A percentile compares a stretch with the other conserved stretches of the same genome.
These are phyloP conservation scores for Tenodera sinensis DNA, from an alignment of 2,888 invertebrate species.

Conservation along the genomic window DNA sequence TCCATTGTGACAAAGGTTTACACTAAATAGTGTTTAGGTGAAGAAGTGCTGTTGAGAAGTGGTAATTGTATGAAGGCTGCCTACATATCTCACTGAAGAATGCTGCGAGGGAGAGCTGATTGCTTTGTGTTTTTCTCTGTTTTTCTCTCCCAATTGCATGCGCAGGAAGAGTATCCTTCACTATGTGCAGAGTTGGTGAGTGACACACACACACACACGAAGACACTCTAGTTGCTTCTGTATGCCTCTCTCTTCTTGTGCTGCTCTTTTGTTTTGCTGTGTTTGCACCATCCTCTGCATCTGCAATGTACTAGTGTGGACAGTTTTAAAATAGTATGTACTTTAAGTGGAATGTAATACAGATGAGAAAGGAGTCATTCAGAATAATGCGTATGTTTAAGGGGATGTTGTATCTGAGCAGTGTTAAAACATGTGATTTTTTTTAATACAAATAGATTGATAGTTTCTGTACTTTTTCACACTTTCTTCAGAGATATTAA, in stretches of 20 bases:
- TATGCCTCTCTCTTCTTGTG: not conserved
- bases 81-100: not conserved
- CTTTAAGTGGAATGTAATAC: too few relatives aligned
- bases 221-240: not conserved
- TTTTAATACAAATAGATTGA: too few relatives aligned
- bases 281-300: not conserved
- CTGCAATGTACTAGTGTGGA: too few relatives aligned
- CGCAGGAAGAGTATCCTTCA: constrained; percentile 77
- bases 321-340: too few relatives aligned
- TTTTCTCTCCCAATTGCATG: constrained; percentile 31
- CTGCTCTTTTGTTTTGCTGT: not conserved
- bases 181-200: constrained; percentile 84
- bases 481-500: too few relatives aligned
- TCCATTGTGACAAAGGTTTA: too few relatives aligned
- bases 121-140: constrained; percentile 21
- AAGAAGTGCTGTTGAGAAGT: not conserved
- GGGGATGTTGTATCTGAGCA: too few relatives aligned
- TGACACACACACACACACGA: constrained; percentile 33
- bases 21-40: not conserved
- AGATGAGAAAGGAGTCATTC: too few relatives aligned
- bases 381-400: too few relatives aligned
- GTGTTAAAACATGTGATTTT: too few relatives aligned
- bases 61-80: not conserved
- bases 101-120: not conserved
- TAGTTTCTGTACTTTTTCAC: too few relatives aligned